phyloP scores from a whole-genome alignment of 92 coral and sea anemone species.

The Bergia sp. region DNA sequence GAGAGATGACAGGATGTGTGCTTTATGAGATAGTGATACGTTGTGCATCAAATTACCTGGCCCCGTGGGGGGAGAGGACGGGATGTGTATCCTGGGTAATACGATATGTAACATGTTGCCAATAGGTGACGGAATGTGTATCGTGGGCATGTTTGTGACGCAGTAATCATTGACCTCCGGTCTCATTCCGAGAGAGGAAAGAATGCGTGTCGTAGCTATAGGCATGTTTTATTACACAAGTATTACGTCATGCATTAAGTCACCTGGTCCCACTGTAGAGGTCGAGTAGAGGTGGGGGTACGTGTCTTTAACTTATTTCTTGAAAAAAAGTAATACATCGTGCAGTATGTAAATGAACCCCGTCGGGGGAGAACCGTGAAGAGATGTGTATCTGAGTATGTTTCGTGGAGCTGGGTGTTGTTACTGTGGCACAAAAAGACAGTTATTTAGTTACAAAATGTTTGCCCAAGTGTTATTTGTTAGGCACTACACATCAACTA shows the following conservation, averaged over 20 bases:
- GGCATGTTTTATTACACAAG: not conserved
- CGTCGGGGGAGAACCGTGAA: not conserved
- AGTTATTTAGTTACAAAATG: not conserved
- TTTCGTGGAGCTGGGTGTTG: not conserved
- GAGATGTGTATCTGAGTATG: not conserved
- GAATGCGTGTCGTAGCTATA: not conserved
- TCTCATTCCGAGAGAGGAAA: not conserved
- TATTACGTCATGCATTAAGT: too few relatives aligned
- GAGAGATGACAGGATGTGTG: constrained; percentile 38
- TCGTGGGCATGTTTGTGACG: not conserved
- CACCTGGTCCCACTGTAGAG: too few relatives aligned
- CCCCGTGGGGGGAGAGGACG: not conserved
- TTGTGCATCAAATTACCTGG: not conserved
- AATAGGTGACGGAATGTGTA: not conserved
- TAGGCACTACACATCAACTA: not conserved
- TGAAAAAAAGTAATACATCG: not conserved
- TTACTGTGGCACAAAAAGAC: not conserved
- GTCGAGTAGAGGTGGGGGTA: not conserved
- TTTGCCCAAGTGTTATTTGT: not conserved
- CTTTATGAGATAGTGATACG: constrained; percentile 63
- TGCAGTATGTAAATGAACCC: not conserved
- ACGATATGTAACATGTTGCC: too few relatives aligned
- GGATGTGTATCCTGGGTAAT: not conserved
- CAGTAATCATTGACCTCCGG: not conserved
- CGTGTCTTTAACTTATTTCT: not conserved